These are phyloP conservation scores for Zaprionus vittiger DNA, from an alignment of 1,140 invertebrate genomes.

Conservation along the genomic window DNA sequence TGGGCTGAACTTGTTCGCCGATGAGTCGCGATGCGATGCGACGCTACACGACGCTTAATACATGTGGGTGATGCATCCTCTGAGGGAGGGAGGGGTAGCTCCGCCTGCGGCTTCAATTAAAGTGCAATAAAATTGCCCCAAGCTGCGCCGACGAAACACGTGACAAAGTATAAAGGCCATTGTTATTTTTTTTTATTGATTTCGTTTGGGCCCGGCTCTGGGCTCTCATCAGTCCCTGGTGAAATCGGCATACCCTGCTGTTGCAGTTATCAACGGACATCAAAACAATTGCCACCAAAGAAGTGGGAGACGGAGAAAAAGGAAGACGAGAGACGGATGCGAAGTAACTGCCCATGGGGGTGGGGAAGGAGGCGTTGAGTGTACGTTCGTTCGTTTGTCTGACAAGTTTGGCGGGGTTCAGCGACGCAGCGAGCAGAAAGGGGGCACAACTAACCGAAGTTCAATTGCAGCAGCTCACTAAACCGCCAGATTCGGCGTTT, in stretches of 20 bases:
- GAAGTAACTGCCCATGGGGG: not conserved
- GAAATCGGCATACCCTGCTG: conserved; percentile 48
- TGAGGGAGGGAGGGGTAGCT: not conserved
- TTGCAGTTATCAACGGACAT: conserved; percentile 72
- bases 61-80: not conserved
- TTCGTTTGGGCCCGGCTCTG: conserved; percentile 26
- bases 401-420: conserved; percentile 68
- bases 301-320: conserved; percentile 11
- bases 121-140: conserved; percentile 62
- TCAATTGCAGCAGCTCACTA: conserved; percentile 70
- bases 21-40: conserved; percentile 13
- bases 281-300: conserved; percentile 78
- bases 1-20: conserved; percentile 47
- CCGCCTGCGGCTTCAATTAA: conserved; percentile 63
- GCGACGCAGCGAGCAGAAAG: not conserved
- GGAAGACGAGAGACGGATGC: conserved; percentile 1
- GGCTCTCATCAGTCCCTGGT: conserved; percentile 44
- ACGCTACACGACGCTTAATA: not conserved
- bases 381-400: conserved; percentile 67
- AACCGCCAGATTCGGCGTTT: conserved; percentile 52
- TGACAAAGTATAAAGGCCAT: conserved; percentile 72
- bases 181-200: conserved; percentile 58
- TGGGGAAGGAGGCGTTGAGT: not conserved
- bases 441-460: conserved; percentile 31
- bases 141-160: conserved; percentile 50